Conservation (phyloP, 1,140 invertebrate genomes). For the Aphelinus certus region DNA sequence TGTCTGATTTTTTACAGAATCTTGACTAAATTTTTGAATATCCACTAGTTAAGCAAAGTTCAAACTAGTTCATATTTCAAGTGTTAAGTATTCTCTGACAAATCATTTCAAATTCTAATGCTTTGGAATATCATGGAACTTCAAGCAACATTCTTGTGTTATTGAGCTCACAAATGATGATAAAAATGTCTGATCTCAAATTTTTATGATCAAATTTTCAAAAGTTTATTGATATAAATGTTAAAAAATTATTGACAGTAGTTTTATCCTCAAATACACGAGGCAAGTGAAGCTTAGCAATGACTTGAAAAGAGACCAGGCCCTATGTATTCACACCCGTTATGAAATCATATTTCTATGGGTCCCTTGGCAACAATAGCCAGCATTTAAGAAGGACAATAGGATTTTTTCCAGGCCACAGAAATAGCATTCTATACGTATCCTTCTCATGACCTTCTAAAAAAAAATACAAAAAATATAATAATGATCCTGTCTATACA, state of each 20-base stretch:
- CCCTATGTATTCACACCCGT: slow-evolving; percentile 3
- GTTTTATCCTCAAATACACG: no score
- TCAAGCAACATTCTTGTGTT: no score
- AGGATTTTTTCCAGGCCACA: slow-evolving; percentile 45
- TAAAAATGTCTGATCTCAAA: neutral
- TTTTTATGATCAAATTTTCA: neutral
- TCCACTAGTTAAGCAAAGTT: no score
- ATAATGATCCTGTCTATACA: slow-evolving; percentile 8
- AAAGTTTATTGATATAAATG: neutral
- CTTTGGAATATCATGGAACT: no score
- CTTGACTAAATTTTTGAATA: no score
- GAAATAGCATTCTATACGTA: slow-evolving; percentile 34
- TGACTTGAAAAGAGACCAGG: neutral
- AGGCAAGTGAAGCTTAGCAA: neutral
- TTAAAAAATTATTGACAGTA: neutral
- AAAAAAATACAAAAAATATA: neutral
- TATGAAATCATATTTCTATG: slow-evolving; percentile 57
- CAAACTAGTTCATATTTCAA: no score
- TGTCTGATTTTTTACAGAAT: no score
- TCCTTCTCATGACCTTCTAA: neutral
- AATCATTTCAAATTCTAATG: no score
- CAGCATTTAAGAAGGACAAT: slow-evolving; percentile 43
- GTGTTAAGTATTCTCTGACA: no score
- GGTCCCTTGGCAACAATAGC: slow-evolving; percentile 46
- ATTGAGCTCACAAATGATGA: no score